These are phyloP conservation scores for Probaryconus sp. DNA, from an alignment of 1,140 invertebrate genomes.

Conservation along the genomic window DNA sequence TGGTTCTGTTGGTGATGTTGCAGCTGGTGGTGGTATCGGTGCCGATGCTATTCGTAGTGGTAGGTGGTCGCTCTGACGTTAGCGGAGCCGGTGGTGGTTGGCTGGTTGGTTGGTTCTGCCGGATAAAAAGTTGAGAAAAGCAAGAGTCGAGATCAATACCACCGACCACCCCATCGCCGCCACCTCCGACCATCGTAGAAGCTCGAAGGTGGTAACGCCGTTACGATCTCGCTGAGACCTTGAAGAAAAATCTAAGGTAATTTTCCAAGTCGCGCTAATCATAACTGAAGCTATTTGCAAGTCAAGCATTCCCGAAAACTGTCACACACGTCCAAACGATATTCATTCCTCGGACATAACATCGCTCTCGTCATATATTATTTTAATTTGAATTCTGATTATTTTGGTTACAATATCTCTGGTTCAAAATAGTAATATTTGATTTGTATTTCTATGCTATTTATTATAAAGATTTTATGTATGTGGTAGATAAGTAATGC, in stretches of 20 bases:
- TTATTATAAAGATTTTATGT: slow-evolving; percentile 9
- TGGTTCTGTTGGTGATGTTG: slow-evolving; percentile 57
- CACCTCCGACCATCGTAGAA: slow-evolving; percentile 54
- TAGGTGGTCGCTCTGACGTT: slow-evolving; percentile 60
- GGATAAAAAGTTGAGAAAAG: slow-evolving; percentile 72
- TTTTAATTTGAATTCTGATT: too few species aligned
- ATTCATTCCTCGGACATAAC: too few species aligned
- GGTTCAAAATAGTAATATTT: too few species aligned
- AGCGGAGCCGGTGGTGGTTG: slow-evolving; percentile 58
- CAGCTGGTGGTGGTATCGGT: slow-evolving; percentile 61
- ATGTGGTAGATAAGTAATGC: too few species aligned
- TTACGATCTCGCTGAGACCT: slow-evolving; percentile 47
- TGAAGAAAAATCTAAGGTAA: slow-evolving; percentile 49
- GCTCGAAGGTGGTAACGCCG: slow-evolving; percentile 62
- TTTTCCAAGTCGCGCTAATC: slow-evolving; percentile 28
- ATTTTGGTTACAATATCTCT: too few species aligned
- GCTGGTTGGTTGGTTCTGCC: slow-evolving; percentile 65
- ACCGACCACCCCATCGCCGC: slow-evolving; percentile 63
- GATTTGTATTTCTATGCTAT: background rate
- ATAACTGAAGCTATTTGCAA: background rate
- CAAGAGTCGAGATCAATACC: slow-evolving; percentile 71
- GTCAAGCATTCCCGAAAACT: background rate
- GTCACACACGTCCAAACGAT: too few species aligned
- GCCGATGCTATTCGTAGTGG: slow-evolving; percentile 60
- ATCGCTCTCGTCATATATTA: too few species aligned